phyloP scores from a whole-genome alignment of 1,140 invertebrate genomes.

The Centruroides sculpturatus region DNA sequence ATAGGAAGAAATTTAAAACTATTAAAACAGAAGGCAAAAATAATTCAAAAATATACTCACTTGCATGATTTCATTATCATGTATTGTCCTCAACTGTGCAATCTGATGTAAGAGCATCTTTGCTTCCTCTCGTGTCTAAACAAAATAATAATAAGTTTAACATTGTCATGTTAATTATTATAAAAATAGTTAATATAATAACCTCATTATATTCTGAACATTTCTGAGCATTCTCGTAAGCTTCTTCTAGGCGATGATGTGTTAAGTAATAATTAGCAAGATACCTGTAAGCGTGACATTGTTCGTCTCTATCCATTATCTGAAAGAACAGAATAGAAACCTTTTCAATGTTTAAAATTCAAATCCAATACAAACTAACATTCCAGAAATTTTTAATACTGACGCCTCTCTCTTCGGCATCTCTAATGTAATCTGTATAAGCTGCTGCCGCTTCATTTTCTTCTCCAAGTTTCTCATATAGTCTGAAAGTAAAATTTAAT shows the following conservation, averaged over 20 bases:
- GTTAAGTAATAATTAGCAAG: slow-evolving; percentile 79
- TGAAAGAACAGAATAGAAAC: slow-evolving; percentile 12
- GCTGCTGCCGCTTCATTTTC: slow-evolving; percentile 76
- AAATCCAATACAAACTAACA: not conserved
- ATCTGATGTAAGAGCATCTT: slow-evolving; percentile 74
- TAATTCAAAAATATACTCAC: not conserved
- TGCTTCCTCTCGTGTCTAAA: slow-evolving; percentile 75
- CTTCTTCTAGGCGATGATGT: slow-evolving; percentile 58
- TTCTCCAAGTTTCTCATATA: slow-evolving; percentile 76
- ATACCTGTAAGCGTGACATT: slow-evolving; percentile 73
- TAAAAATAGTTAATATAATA: slow-evolving; percentile 18
- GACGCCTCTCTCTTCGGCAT: slow-evolving; percentile 9
- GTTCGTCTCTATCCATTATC: slow-evolving; percentile 51
- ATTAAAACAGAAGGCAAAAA: too few species aligned
- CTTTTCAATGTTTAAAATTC: not conserved
- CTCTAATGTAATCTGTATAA: slow-evolving; percentile 66
- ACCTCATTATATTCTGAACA: slow-evolving; percentile 63
- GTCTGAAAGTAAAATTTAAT: slow-evolving; percentile 32
- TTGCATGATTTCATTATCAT: slow-evolving; percentile 22
- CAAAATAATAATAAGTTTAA: slow-evolving; percentile 22
- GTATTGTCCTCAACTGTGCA: slow-evolving; percentile 43
- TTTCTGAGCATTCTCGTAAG: slow-evolving; percentile 81
- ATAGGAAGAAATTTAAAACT: too few species aligned
- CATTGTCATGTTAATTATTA: not conserved
- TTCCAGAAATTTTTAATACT: not conserved